phyloP scores from a whole-genome alignment of 1,140 invertebrate genomes.

The Littorina saxatilis region DNA sequence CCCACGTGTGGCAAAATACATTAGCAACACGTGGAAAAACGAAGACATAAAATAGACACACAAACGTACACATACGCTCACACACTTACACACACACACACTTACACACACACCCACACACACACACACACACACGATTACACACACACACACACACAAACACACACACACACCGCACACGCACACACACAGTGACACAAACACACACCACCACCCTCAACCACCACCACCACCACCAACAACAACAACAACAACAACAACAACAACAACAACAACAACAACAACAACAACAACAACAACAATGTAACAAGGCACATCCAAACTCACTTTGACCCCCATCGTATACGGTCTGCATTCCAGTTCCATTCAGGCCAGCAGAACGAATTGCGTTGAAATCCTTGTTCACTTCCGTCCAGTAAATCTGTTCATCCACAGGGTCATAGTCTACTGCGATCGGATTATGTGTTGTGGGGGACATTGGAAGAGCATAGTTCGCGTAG shows the following conservation, averaged over 20 bases:
- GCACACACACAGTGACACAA: background rate
- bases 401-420: slow-evolving; percentile 94
- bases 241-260: background rate
- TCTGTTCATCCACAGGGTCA: slow-evolving; percentile 87
- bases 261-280: background rate
- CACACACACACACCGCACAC: too few species aligned
- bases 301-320: background rate
- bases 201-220: slow-evolving; percentile 2
- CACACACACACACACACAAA: too few species aligned
- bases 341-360: slow-evolving; percentile 40
- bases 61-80: background rate
- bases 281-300: background rate
- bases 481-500: too few species aligned
- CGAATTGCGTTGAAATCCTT: slow-evolving; percentile 85
- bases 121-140: too few species aligned
- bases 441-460: slow-evolving; percentile 90
- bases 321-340: slow-evolving; percentile 5
- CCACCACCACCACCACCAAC: too few species aligned
- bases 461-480: too few species aligned
- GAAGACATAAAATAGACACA: background rate
- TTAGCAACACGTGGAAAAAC: background rate
- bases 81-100: background rate
- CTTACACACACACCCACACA: too few species aligned
- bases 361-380: slow-evolving; percentile 84
- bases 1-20: too few species aligned